Percentiles rank a stretch among this genome's conserved stretches.
These are phyloP conservation scores for Coleophora flavipennella DNA, from an alignment of 2,888 invertebrate genomes.

Conservation along the genomic window DNA sequence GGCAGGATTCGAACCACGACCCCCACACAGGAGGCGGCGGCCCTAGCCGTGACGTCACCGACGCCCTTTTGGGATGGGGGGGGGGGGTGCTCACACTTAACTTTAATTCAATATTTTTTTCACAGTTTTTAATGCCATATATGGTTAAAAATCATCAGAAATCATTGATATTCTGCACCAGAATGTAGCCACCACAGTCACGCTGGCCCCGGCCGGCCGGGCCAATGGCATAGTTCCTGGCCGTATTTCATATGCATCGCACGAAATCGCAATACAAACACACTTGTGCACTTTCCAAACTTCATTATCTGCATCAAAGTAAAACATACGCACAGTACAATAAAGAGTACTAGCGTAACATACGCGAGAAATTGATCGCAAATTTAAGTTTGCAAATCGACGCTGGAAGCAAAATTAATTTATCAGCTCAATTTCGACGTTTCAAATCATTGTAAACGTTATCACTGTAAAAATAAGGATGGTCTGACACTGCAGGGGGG, in stretches of 20 bases:
- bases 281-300: slow-evolving; percentile 12
- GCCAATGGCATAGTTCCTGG: slow-evolving; percentile 11
- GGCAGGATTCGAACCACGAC: too few relatives aligned
- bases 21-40: too few relatives aligned
- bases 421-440: slow-evolving; percentile 5
- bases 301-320: too few relatives aligned
- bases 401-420: slow-evolving; percentile 7
- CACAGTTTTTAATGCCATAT: too few relatives aligned
- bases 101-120: too few relatives aligned
- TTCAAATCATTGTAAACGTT: slow-evolving; percentile 17
- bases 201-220: slow-evolving; percentile 17
- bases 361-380: not conserved
- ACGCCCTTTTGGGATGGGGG: too few relatives aligned
- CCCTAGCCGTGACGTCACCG: too few relatives aligned
- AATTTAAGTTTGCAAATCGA: slow-evolving; percentile 7
- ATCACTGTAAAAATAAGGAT: slow-evolving; percentile 11
- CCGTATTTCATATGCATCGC: slow-evolving; percentile 37
- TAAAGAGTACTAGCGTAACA: too few relatives aligned
- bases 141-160: not conserved
- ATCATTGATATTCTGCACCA: slow-evolving; percentile 35
- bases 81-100: too few relatives aligned
- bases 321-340: not conserved
- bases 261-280: slow-evolving; percentile 24
- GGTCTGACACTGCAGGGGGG: slow-evolving; percentile 6
- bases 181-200: slow-evolving; percentile 25